phyloP scores from a whole-genome alignment of 2,113 vertebrate genomes.

The Suricata suricatta region DNA sequence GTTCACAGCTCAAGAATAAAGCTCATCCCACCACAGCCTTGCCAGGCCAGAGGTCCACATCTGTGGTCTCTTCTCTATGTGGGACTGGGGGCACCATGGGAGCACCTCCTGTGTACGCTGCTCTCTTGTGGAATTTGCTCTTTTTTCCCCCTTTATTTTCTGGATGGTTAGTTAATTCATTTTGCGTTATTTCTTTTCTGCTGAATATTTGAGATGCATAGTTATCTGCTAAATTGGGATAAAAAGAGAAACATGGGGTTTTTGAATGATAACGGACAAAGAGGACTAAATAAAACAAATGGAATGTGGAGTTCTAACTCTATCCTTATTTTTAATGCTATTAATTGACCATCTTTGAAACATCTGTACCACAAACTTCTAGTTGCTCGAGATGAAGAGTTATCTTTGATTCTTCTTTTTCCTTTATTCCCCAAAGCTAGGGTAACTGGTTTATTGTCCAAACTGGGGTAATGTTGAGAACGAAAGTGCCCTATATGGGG shows the following conservation, averaged over 20 bases:
- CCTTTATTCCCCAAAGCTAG: background rate
- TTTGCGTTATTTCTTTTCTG: background rate
- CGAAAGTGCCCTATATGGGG: background rate
- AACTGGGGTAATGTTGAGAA: background rate
- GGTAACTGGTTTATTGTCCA: background rate
- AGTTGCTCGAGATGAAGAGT: background rate
- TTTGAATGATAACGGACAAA: background rate
- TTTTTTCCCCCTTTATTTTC: background rate
- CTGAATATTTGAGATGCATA: background rate
- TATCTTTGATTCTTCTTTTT: background rate
- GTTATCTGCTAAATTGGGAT: background rate
- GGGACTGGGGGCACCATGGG: fast-evolving
- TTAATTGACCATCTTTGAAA: background rate
- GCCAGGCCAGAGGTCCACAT: no score
- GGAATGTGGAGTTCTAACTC: background rate
- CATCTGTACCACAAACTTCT: background rate
- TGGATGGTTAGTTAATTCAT: background rate
- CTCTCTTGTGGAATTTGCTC: background rate
- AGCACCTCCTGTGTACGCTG: background rate
- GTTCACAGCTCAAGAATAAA: background rate
- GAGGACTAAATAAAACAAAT: background rate
- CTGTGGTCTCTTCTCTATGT: background rate
- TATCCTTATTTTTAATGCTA: background rate
- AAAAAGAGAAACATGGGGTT: background rate
- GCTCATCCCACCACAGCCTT: background rate